Evolutionary conservation across 2,888 invertebrate species (phyloP).

Genomic region (Nycteola revayana): DNA sequence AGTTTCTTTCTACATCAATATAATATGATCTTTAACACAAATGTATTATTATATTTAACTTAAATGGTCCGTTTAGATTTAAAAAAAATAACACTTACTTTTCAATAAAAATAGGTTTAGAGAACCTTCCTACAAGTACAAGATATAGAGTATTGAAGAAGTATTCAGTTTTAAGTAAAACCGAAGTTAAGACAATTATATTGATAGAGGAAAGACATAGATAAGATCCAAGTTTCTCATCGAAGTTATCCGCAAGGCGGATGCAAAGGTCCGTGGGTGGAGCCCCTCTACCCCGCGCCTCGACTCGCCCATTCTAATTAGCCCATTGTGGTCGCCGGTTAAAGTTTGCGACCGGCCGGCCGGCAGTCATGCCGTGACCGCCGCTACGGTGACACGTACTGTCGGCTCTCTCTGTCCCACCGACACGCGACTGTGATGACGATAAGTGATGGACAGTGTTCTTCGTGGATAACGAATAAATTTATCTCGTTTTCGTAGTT

Average conservation of each 20-base stretch:
- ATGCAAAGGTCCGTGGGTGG: constrained; percentile 78
- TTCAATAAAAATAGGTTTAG: neutral
- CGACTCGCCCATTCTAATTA: constrained; percentile 78
- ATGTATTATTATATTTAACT: no score
- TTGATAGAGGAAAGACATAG: constrained; percentile 37
- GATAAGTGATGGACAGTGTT: constrained; percentile 71
- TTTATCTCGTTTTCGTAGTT: constrained; percentile 43
- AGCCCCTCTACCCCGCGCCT: constrained; percentile 58
- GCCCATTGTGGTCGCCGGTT: constrained; percentile 75
- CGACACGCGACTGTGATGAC: constrained; percentile 68
- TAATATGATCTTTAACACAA: no score
- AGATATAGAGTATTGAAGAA: constrained; percentile 5
- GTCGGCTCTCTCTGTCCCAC: constrained; percentile 25
- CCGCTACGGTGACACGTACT: constrained; percentile 56
- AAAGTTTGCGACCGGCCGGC: constrained; percentile 71
- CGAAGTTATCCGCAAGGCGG: constrained; percentile 68
- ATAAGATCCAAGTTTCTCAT: constrained; percentile 60
- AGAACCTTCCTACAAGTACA: neutral
- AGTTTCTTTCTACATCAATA: no score
- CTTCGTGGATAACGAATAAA: constrained; percentile 56
- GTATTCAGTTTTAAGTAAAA: no score
- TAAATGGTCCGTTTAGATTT: no score
- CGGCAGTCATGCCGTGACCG: constrained; percentile 69
- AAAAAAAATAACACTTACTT: no score
- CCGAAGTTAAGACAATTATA: no score